These are phyloP conservation scores for Cephalopachus bancanus DNA, from an alignment of 2,797 vertebrate genomes.

Conservation along the genomic window DNA sequence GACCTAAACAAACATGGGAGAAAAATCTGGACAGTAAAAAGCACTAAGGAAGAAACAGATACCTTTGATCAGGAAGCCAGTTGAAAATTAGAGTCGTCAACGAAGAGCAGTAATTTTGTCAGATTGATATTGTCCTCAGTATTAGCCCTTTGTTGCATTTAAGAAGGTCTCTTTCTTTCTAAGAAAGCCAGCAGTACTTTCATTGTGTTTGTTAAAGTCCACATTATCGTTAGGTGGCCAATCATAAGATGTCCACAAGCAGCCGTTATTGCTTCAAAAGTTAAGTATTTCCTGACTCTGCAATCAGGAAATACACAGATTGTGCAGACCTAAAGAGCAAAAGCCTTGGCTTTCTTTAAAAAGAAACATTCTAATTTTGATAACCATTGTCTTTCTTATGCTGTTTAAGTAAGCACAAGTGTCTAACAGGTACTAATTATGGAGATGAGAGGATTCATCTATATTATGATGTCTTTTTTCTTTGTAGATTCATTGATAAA, in stretches of 20 bases:
- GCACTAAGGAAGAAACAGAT: slow-evolving; percentile 57
- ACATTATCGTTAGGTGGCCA: neutral
- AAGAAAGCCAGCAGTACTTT: slow-evolving; percentile 17
- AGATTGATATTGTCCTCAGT: neutral
- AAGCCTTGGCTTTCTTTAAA: slow-evolving; percentile 25
- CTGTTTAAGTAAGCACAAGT: slow-evolving; percentile 39
- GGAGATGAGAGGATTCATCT: neutral
- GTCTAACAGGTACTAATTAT: neutral
- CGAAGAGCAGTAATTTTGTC: neutral
- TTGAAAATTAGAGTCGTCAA: slow-evolving; percentile 66
- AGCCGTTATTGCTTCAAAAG: slow-evolving; percentile 80
- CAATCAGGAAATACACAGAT: slow-evolving; percentile 73
- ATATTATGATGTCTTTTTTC: neutral
- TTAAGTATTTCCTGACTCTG: slow-evolving; percentile 79
- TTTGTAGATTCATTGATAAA: neutral
- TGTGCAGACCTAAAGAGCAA: slow-evolving; percentile 57
- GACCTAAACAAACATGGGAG: neutral
- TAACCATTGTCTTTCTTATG: neutral
- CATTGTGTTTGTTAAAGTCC: slow-evolving; percentile 17
- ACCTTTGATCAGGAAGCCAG: slow-evolving; percentile 80
- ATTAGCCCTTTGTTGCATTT: neutral
- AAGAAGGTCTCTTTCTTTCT: neutral
- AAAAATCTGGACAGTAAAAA: slow-evolving; percentile 12
- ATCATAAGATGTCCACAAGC: neutral
- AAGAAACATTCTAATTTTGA: slow-evolving; percentile 39